Evolutionary conservation across 2,888 invertebrate genomes (phyloP), one percentile per base, ranked within the genome.

Genomic region (Melipona beecheii): DNA sequence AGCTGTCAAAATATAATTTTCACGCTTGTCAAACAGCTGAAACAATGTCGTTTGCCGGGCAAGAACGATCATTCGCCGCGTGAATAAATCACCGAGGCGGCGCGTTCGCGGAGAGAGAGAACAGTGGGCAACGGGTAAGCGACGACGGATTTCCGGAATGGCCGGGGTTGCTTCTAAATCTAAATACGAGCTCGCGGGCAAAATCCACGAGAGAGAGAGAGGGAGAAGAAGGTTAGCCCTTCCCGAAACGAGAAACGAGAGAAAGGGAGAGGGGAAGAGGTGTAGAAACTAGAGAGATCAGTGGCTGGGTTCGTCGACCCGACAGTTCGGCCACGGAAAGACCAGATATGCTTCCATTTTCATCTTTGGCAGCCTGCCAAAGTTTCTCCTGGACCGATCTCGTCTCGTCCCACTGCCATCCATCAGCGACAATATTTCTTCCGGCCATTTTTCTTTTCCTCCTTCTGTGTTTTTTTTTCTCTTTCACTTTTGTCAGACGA

Each of bases 311-410:
- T 89, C 93, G 87, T 93, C 92, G 93, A 93, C 93, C 93, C 91
- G 90, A 72, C 87, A 80, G 81, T 84, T 86, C 58, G 81, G 86
- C 86, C 85, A 87, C 87, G 89, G 91, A 93, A 92, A 92, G 91
- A 90, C 91, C 89, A 92, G 93, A 93, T 93, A 93, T 92, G 93
- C 90, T 94, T 94, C 94, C 94, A 94, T 94, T 94, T 94, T 93
- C 92, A 94, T 92, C 92, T 91, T 91, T 94, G 94, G 94, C 91
- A 71, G 78, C 65, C 60, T 66, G 94, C 94, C 94, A 93, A 90
- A 90, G 88, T 91, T 92, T 88, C 87, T 87, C 86, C 87, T 81
- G 81, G 78, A 74, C 85, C 83, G 73, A 86, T 77, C 81, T 79
- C 84, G 65, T 82, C 83, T 90, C 76, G 9, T 79, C 71, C 66